Evolutionary conservation across 2,888 invertebrate genomes (phyloP).

Genomic region (Idaea straminata): DNA sequence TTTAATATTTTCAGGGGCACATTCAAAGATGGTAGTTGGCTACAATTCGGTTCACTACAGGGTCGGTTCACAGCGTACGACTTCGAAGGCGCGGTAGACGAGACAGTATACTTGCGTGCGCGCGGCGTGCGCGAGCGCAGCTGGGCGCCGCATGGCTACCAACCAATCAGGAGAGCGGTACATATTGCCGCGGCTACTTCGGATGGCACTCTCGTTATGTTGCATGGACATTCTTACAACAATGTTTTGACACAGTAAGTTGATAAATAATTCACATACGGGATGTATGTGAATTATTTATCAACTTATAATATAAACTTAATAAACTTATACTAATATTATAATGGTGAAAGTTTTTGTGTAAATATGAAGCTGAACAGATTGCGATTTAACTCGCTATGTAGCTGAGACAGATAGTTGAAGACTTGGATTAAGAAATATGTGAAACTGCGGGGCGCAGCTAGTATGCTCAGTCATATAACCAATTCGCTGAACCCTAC

Average conservation of each 20-base stretch:
- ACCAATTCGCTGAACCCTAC: too few relatives aligned
- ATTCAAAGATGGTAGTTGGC: slow-evolving; percentile 71
- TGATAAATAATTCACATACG: too few relatives aligned
- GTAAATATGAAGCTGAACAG: neutral
- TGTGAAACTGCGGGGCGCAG: too few relatives aligned
- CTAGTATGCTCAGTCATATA: too few relatives aligned
- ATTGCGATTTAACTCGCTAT: neutral
- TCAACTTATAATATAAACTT: too few relatives aligned
- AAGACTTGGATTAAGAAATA: too few relatives aligned
- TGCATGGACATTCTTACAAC: slow-evolving; percentile 76
- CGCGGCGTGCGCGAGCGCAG: slow-evolving; percentile 73
- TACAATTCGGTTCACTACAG: slow-evolving; percentile 82
- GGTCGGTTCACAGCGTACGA: slow-evolving; percentile 78
- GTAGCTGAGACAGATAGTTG: neutral
- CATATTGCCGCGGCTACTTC: slow-evolving; percentile 59
- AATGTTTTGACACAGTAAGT: slow-evolving; percentile 80
- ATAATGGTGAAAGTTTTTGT: too few relatives aligned
- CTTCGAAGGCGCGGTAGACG: slow-evolving; percentile 49
- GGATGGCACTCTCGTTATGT: slow-evolving; percentile 80
- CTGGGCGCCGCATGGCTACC: slow-evolving; percentile 54
- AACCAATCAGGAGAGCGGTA: slow-evolving; percentile 49
- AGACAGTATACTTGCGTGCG: slow-evolving; percentile 65
- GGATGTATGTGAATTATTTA: too few relatives aligned
- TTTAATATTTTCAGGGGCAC: slow-evolving; percentile 47
- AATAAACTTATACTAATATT: too few relatives aligned